A percentile compares a stretch with the other conserved stretches of the same genome.
Conservation (phyloP, 2,113 vertebrate genomes). For the Myotis lucifugus region DNA sequence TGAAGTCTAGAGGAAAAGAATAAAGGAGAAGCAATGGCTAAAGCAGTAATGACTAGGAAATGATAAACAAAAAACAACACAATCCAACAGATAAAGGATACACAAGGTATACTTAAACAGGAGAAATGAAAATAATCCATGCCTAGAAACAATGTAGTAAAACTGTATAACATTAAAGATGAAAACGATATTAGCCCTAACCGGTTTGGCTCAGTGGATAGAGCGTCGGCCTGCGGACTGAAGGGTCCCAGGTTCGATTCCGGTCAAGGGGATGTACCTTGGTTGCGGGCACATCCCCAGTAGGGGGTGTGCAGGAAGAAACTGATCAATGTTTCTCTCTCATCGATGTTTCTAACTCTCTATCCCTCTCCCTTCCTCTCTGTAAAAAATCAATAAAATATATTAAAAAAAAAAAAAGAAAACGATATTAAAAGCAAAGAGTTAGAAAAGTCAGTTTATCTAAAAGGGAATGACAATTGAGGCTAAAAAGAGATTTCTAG, state of each 20-base stretch:
- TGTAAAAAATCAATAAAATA: too few species aligned
- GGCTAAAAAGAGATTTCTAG: background rate
- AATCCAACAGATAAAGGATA: background rate
- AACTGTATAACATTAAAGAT: background rate
- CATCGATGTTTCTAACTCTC: too few species aligned
- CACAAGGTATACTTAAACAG: background rate
- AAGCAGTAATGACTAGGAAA: conserved; percentile 20
- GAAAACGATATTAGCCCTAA: conserved; percentile 25
- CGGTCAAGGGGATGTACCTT: too few species aligned
- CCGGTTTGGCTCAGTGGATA: too few species aligned
- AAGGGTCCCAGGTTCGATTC: too few species aligned
- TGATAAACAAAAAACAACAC: background rate
- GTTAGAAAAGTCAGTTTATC: background rate
- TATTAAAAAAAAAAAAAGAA: too few species aligned
- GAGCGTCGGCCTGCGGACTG: too few species aligned
- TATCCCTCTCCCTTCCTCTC: too few species aligned
- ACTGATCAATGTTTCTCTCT: too few species aligned
- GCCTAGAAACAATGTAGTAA: background rate
- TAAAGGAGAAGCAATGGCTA: conserved; percentile 7
- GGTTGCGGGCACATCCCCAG: too few species aligned
- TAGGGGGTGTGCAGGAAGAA: too few species aligned
- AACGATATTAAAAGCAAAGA: conserved; percentile 21
- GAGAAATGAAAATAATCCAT: background rate
- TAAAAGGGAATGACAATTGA: background rate
- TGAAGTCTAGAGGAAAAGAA: background rate